Percentiles rank a stretch among this genome's conserved stretches.
These are phyloP conservation scores for Leucoraja erinaceus DNA, from an alignment of 2,113 vertebrate genomes.

Conservation along the genomic window DNA sequence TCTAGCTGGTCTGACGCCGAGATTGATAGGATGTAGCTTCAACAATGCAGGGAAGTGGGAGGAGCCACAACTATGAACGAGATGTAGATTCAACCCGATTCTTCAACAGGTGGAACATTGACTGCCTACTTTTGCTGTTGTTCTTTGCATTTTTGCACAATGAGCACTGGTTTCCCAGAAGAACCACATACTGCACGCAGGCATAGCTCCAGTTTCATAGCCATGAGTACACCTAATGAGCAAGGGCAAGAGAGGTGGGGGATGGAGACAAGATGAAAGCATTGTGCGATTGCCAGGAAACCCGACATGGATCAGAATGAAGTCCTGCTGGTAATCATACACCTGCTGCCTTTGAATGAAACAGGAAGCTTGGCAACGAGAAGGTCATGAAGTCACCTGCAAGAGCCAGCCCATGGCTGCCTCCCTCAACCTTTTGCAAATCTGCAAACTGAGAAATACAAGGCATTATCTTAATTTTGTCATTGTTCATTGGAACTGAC, in stretches of 20 bases:
- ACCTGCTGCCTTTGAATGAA: neutral
- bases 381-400: neutral
- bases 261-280: neutral
- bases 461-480: neutral
- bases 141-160: neutral
- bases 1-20: no score
- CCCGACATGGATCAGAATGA: neutral
- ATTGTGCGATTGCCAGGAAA: neutral
- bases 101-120: neutral
- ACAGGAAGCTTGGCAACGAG: neutral
- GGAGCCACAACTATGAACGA: neutral
- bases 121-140: neutral
- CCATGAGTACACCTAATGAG: neutral
- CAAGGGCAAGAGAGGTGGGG: neutral
- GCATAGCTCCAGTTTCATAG: neutral
- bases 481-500: no score
- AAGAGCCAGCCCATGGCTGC: neutral
- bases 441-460: neutral
- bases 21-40: no score
- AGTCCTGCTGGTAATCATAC: neutral
- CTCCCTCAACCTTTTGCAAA: neutral
- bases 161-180: neutral
- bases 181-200: no score
- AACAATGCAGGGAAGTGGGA: neutral
- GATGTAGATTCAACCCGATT: neutral